Conservation (phyloP, 2,888 invertebrate species). For the Lasioglossum morio region DNA sequence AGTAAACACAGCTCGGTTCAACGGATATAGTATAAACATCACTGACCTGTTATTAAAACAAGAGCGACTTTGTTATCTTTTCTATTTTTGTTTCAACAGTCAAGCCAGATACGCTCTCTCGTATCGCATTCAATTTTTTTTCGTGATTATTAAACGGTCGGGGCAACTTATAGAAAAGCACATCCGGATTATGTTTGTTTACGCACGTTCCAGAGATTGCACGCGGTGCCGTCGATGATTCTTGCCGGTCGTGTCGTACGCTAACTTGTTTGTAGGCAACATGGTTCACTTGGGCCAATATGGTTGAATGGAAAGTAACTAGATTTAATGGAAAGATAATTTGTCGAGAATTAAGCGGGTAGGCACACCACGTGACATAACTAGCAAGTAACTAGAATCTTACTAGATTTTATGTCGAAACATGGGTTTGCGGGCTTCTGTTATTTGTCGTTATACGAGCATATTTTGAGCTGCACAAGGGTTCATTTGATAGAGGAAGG, state of each 20-base stretch:
- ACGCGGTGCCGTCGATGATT: background rate
- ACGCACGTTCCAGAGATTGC: background rate
- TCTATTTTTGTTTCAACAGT: background rate
- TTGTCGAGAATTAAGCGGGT: background rate
- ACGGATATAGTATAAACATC: background rate
- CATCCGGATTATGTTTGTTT: background rate
- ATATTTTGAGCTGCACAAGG: too few species aligned
- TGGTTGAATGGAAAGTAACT: background rate
- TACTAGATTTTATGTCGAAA: too few species aligned
- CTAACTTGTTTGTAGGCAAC: too few species aligned
- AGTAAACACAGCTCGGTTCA: background rate
- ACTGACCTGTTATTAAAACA: background rate
- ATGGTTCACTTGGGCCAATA: background rate
- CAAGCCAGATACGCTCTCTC: background rate
- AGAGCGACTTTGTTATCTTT: background rate
- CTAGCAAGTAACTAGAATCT: too few species aligned
- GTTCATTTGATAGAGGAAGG: too few species aligned
- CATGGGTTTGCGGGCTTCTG: too few species aligned
- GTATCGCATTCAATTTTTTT: background rate
- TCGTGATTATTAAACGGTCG: background rate
- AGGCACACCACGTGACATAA: too few species aligned
- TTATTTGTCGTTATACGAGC: too few species aligned
- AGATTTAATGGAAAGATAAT: background rate
- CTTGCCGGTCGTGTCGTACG: too few species aligned
- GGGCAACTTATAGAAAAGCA: background rate